These are phyloP conservation scores for Pteromalus puparum DNA, from an alignment of 1,140 invertebrate genomes.

Conservation along the genomic window DNA sequence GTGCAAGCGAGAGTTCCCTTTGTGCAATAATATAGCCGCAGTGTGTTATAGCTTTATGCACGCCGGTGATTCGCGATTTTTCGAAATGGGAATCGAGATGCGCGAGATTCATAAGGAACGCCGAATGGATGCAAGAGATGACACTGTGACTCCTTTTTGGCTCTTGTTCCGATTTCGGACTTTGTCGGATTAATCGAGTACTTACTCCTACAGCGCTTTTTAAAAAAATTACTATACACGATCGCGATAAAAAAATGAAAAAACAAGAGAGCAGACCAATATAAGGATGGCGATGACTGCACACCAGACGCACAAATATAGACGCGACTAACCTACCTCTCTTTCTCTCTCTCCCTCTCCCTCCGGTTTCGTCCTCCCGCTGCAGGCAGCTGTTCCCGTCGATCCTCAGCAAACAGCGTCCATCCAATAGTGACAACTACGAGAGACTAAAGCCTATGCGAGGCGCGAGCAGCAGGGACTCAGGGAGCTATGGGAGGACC, in stretches of 20 bases:
- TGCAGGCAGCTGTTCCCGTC: background rate
- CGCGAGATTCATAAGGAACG: background rate
- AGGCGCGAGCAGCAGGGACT: background rate
- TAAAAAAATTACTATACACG: no score
- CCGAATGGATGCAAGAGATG: no score
- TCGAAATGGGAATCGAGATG: no score
- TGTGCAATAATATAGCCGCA: background rate
- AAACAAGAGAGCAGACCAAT: no score
- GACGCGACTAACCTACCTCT: slow-evolving; percentile 45
- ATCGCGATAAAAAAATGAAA: no score
- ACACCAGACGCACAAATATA: background rate
- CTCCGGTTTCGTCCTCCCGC: background rate
- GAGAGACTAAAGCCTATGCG: background rate
- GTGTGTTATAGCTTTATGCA: background rate
- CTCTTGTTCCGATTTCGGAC: no score
- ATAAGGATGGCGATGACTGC: background rate
- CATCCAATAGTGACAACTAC: background rate
- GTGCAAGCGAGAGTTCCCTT: slow-evolving; percentile 36
- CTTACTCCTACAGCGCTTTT: no score
- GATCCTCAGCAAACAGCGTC: no score
- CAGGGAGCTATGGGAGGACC: no score
- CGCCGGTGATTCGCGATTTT: background rate
- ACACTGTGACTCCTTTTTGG: no score
- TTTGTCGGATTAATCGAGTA: no score
- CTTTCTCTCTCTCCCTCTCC: background rate